Base-by-base conservation (phyloP, 2,113 vertebrate species). In the Spilogale gracilis region DNA sequence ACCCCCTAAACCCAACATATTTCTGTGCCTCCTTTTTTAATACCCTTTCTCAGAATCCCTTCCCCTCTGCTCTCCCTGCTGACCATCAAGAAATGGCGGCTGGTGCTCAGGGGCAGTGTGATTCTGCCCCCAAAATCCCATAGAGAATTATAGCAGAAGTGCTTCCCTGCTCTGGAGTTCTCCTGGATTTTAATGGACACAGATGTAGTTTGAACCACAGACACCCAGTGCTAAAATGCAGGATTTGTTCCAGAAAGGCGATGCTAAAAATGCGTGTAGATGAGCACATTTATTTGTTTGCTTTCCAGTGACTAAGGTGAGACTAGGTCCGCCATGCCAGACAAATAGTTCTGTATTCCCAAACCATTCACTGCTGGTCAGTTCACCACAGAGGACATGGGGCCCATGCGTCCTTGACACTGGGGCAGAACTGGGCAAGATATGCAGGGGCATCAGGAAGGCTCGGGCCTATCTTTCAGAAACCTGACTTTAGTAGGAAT, bases 1-100 rank as follows among this genome's bases (percentile, higher is more conserved):
- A 18, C 1, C 4, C 0, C 0, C 11, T 9, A 30, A 2, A 9
- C 1, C 58, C 56, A 50, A 48, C 1, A 0, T 43, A 43, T 89
- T 58, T 25, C 12, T n/a, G 25, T 10, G 32, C 9, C 45, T 69
- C 30, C 69, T 60, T 63, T 80, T 45, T 30, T 11, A 76, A 52
- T 48, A 43, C 4, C 61, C 58, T 25, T 50, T 79, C 13, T 63
- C 50, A 50, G 23, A 27, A 27, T 12, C 32, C 3, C 9, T 27
- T 25, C 32, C 17, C 8, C 27, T 30, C 63, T 13, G 11, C 7
- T 4, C 16, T 5, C 10, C 9, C 11, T n/a, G 18, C 1, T 56
- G 23, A n/a, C 5, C 86, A 69, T 45, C 6, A 69, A 17, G 71
- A 60, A 73, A 63, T 63, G 45, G 65, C n/a, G 56, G 63, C 27